These are phyloP conservation scores for Chrysotoxum bicinctum DNA, from an alignment of 2,888 invertebrate genomes.

Conservation along the genomic window DNA sequence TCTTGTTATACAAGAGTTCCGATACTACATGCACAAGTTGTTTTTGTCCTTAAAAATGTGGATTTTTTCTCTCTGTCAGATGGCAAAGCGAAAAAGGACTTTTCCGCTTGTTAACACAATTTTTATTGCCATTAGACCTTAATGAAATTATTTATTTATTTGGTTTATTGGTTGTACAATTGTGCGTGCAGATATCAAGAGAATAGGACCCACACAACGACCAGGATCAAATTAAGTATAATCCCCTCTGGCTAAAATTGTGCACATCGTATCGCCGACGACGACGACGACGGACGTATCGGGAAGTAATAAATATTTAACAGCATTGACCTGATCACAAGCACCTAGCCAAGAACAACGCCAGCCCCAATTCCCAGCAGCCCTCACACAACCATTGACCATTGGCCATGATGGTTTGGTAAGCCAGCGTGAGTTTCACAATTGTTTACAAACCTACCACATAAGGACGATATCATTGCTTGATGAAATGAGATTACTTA, in stretches of 20 bases:
- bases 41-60: constrained; percentile 50
- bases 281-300: background rate
- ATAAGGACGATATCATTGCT: constrained; percentile 22
- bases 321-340: constrained; percentile 30
- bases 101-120: constrained; percentile 72
- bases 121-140: constrained; percentile 68
- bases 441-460: constrained; percentile 43
- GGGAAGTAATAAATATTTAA: constrained; percentile 57
- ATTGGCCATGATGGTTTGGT: constrained; percentile 4
- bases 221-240: constrained; percentile 47
- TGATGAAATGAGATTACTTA: constrained; percentile 56
- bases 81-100: constrained; percentile 62
- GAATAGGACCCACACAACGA: background rate
- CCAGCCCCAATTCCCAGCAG: background rate
- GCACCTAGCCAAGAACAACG: background rate
- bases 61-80: constrained; percentile 32
- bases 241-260: constrained; percentile 31
- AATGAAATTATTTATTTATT: constrained; percentile 73
- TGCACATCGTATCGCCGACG: background rate
- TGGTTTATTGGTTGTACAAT: constrained; percentile 45
- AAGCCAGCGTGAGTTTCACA: constrained; percentile 1
- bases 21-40: constrained; percentile 1
- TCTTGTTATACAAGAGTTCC: constrained; percentile 26
- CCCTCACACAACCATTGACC: background rate
- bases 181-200: background rate